Evolutionary conservation across 2,888 invertebrate genomes (phyloP).

Genomic region (Anorthoa munda): DNA sequence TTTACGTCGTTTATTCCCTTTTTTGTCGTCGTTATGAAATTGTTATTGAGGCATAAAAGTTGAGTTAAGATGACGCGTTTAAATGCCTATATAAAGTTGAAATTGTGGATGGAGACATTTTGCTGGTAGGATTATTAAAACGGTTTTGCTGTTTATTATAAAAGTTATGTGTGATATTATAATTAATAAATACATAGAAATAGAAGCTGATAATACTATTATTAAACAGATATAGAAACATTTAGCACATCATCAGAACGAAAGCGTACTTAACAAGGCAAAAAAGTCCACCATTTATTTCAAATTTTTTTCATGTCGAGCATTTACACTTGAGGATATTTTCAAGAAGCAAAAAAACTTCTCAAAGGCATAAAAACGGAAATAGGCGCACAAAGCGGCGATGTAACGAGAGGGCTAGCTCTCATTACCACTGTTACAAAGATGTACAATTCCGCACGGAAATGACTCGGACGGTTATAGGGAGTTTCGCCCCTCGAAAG

Average conservation of each 20-base stretch:
- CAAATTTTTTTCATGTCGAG: conserved; percentile 18
- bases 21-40: conserved; percentile 67
- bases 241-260: background rate
- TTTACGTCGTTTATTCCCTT: conserved; percentile 73
- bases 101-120: conserved; percentile 50
- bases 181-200: background rate
- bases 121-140: conserved; percentile 11
- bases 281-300: conserved; percentile 7
- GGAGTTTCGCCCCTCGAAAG: conserved; percentile 47
- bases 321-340: conserved; percentile 56
- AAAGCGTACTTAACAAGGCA: conserved; percentile 6
- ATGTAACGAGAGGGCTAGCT: conserved; percentile 65
- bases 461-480: conserved; percentile 44
- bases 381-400: conserved; percentile 68
- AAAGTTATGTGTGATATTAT: conserved; percentile 1
- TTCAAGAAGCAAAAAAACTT: conserved; percentile 49
- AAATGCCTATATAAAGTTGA: conserved; percentile 53
- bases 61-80: conserved; percentile 56
- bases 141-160: background rate
- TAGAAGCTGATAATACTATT: too few species aligned
- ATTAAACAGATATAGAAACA: too few species aligned
- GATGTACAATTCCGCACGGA: conserved; percentile 64
- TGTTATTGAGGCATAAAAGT: conserved; percentile 63
- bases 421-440: conserved; percentile 66
- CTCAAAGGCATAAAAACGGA: conserved; percentile 65